Evolutionary conservation across 2,113 vertebrate species (phyloP).

Genomic region (Oncorhynchus nerka): DNA sequence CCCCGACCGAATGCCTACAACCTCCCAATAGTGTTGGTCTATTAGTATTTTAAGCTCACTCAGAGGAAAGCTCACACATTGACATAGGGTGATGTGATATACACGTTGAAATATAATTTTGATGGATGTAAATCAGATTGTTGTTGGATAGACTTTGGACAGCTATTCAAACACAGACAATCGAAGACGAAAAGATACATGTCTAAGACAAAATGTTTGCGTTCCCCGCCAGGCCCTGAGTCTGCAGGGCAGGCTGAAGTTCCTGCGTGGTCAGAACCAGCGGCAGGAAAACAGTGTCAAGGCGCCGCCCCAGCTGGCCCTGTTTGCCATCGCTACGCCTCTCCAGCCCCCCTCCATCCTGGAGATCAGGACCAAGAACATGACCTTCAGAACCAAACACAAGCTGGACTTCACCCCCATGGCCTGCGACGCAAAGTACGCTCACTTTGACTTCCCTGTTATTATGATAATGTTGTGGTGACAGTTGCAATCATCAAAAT

Average conservation of each 20-base stretch:
- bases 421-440: slow-evolving; percentile 76
- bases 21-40: too few relatives aligned
- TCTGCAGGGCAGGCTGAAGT: slow-evolving; percentile 77
- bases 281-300: slow-evolving; percentile 61
- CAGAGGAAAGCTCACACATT: too few relatives aligned
- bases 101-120: too few relatives aligned
- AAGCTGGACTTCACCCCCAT: slow-evolving; percentile 80
- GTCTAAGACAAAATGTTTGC: neutral
- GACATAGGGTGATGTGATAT: too few relatives aligned
- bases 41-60: too few relatives aligned
- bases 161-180: too few relatives aligned
- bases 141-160: too few relatives aligned
- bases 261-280: slow-evolving; percentile 73
- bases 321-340: slow-evolving; percentile 77
- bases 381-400: slow-evolving; percentile 81
- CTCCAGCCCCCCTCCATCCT: slow-evolving; percentile 74
- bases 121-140: too few relatives aligned
- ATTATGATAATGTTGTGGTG: neutral
- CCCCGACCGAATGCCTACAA: too few relatives aligned
- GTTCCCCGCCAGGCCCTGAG: slow-evolving; percentile 67
- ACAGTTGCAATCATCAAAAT: neutral
- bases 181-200: neutral
- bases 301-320: slow-evolving; percentile 65
- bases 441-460: neutral
- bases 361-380: slow-evolving; percentile 76